Conservation (phyloP, 2,888 invertebrate genomes). For the Ceriagrion tenellum region DNA sequence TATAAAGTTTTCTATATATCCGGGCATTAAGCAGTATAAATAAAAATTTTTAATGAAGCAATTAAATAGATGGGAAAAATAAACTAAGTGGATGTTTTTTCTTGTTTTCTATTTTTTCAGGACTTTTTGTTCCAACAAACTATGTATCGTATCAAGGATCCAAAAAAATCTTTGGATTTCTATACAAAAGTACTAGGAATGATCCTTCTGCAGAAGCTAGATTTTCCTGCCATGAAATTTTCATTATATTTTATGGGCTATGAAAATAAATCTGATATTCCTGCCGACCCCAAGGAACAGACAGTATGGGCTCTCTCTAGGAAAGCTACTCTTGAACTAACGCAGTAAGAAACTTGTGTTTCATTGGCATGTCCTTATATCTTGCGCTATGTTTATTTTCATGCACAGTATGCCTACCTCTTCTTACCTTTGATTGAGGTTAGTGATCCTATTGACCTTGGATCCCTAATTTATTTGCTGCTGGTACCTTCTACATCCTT, state of each 20-base stretch:
- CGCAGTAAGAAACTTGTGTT: constrained; percentile 84
- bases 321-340: constrained; percentile 93
- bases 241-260: constrained; percentile 95
- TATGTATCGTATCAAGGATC: constrained; percentile 97
- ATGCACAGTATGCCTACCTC: too few species aligned
- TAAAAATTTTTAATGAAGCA: too few species aligned
- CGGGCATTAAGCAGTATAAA: too few species aligned
- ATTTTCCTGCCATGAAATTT: constrained; percentile 94
- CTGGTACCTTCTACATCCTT: too few species aligned
- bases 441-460: too few species aligned
- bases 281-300: constrained; percentile 85
- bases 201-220: constrained; percentile 91
- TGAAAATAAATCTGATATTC: constrained; percentile 87
- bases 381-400: too few species aligned
- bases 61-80: neutral
- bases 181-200: constrained; percentile 95
- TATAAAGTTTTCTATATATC: too few species aligned
- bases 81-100: neutral
- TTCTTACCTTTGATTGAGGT: too few species aligned
- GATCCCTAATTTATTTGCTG: too few species aligned
- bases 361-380: neutral
- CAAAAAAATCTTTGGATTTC: constrained; percentile 91
- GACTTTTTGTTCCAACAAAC: constrained; percentile 97
- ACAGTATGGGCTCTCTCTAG: constrained; percentile 89
- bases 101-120: constrained; percentile 78